phyloP scores from a whole-genome alignment of 2,113 vertebrate genomes.

The Etia nguti region DNA sequence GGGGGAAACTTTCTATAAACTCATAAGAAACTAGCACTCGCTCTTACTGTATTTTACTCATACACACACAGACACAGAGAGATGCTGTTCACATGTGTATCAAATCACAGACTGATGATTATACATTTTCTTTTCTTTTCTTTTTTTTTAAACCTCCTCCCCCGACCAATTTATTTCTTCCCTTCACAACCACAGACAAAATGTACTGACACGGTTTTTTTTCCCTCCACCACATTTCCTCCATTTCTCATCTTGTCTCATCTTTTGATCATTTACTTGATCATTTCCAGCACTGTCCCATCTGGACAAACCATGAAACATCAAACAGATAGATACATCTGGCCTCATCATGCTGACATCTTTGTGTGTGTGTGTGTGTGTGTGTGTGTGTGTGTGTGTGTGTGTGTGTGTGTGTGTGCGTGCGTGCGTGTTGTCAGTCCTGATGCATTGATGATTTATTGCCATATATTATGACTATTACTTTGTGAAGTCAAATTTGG shows the following conservation, averaged over 20 bases:
- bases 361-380: neutral
- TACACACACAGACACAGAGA: neutral
- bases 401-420: neutral
- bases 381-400: neutral
- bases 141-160: neutral
- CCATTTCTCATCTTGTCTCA: neutral
- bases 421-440: neutral
- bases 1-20: neutral
- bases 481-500: neutral
- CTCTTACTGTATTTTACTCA: neutral
- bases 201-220: neutral
- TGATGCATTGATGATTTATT: constrained; percentile 14
- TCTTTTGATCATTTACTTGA: constrained; percentile 16
- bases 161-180: neutral
- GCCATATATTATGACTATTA: neutral
- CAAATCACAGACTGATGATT: neutral
- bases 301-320: constrained; percentile 25
- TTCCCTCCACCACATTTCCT: neutral
- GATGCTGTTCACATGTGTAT: neutral
- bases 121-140: neutral
- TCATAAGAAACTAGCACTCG: neutral
- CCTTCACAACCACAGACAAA: neutral
- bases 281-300: constrained; percentile 21
- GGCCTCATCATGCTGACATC: constrained; percentile 28
- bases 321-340: constrained; percentile 42